Percentiles rank a stretch among this genome's conserved stretches.
Conservation (phyloP, 2,797 vertebrate species). For the Phoebastria nigripes region DNA sequence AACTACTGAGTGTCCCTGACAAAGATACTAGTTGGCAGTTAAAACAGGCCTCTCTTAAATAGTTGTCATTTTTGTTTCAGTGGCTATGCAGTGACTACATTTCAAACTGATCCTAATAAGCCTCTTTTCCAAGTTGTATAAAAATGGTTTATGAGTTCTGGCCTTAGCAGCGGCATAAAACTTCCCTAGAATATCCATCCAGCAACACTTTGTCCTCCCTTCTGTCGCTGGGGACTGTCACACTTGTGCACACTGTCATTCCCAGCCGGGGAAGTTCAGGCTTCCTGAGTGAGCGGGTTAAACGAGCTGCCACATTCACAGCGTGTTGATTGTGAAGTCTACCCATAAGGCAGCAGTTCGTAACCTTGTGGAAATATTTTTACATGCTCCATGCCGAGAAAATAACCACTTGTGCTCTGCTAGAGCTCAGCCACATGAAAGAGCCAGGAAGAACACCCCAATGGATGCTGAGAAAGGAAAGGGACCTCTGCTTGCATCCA, state of each 20-base stretch:
- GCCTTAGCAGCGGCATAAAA: not conserved
- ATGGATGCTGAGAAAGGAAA: not conserved
- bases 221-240: not conserved
- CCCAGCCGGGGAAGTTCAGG: not conserved
- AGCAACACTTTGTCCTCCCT: not conserved
- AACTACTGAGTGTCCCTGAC: not conserved
- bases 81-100: not conserved
- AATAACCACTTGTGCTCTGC: slow-evolving; percentile 31
- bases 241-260: not conserved
- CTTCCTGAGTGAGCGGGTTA: slow-evolving; percentile 1
- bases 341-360: slow-evolving; percentile 30
- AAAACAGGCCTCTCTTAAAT: slow-evolving; percentile 8
- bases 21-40: not conserved
- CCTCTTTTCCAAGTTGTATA: slow-evolving; percentile 18
- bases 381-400: slow-evolving; percentile 11
- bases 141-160: slow-evolving; percentile 52
- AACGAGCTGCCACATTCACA: slow-evolving; percentile 9
- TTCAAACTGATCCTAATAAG: slow-evolving; percentile 36
- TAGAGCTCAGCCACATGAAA: slow-evolving; percentile 38
- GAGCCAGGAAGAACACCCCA: not conserved
- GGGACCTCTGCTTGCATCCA: not conserved
- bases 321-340: slow-evolving; percentile 11
- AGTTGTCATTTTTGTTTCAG: slow-evolving; percentile 34
- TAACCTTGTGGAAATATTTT: slow-evolving; percentile 59
- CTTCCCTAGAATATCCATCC: not conserved